Evolutionary conservation across 2,888 invertebrate genomes (phyloP), one percentile per base, ranked within the genome.

Genomic region (Labia minor): DNA sequence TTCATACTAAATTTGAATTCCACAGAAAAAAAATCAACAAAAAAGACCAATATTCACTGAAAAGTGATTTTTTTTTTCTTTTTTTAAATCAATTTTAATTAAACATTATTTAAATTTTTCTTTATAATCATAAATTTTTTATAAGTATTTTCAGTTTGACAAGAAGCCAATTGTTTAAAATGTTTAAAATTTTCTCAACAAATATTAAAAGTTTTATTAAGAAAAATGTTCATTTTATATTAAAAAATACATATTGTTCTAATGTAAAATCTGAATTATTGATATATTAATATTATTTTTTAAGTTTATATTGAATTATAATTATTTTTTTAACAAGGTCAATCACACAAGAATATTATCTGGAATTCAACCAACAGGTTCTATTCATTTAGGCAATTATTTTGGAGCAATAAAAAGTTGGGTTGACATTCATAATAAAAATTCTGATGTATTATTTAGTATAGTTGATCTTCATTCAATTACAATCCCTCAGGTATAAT

Each of bases 301-400:
- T 33, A 33, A 11, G 33, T 33, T 33, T 33, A 33, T 33, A 8
- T 33, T 8, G 11, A 33, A 33, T 33, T 33, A 8, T 33, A 8
- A 6, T 8, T 33, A 33, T 33, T 33, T 33, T 33, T 26, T n/a
- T n/a, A n/a, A n/a, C n/a, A n/a, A n/a, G n/a, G n/a, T n/a, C n/a
- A n/a, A n/a, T n/a, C n/a, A n/a, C n/a, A n/a, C n/a, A n/a, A 83
- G 84, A 72, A 82, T 95, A 73, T 90, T 96, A 74, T 92, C 97
- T 0, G 98, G 97, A 14, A 89, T 99, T 75, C 98, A 99, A 79
- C 98, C 99, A 0, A 97, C 97, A 0, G 98, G 98, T 18, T 80
- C 85, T 1, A 82, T 97, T 69, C 99, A 99, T 78, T 80, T 98
- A 65, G 99, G 99, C 11, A 99, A 99, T 81, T 99, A 97, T 80